Evolutionary conservation across 1,140 invertebrate species (phyloP).

Genomic region (Atta cephalotes): DNA sequence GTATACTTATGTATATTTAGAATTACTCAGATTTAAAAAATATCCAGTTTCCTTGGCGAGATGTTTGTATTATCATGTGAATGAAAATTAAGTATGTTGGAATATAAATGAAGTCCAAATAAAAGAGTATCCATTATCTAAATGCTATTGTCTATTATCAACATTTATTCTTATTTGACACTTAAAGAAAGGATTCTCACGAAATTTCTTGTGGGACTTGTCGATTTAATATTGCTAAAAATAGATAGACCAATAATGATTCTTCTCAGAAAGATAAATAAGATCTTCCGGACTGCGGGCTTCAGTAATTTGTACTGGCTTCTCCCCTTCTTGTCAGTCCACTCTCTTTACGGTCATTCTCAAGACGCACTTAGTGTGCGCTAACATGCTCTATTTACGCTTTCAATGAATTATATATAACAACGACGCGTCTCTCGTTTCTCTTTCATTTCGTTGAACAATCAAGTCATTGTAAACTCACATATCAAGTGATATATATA

Average conservation of each 20-base stretch:
- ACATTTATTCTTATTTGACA: neutral
- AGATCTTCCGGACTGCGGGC: neutral
- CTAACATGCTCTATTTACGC: slow-evolving; percentile 35
- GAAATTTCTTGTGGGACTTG: neutral
- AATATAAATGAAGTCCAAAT: neutral
- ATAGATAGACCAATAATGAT: slow-evolving; percentile 14
- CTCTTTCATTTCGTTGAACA: slow-evolving; percentile 3
- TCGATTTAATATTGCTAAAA: slow-evolving; percentile 6
- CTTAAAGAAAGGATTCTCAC: neutral
- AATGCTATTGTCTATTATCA: neutral
- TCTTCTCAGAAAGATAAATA: slow-evolving; percentile 6
- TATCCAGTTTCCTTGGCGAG: neutral
- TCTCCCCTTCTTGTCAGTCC: neutral
- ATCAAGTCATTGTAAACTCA: slow-evolving; percentile 10
- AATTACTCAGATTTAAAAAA: neutral
- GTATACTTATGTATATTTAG: neutral
- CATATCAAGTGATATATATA: neutral
- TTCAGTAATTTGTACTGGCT: slow-evolving; percentile 4
- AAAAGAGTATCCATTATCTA: neutral
- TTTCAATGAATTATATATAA: slow-evolving; percentile 9
- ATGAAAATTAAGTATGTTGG: neutral
- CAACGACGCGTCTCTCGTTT: neutral
- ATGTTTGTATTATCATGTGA: neutral
- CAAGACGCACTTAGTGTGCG: neutral
- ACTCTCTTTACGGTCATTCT: neutral